A percentile compares a stretch with the other conserved stretches of the same genome.
phyloP scores from a whole-genome alignment of 2,113 vertebrate genomes.

The Oncorhynchus keta region DNA sequence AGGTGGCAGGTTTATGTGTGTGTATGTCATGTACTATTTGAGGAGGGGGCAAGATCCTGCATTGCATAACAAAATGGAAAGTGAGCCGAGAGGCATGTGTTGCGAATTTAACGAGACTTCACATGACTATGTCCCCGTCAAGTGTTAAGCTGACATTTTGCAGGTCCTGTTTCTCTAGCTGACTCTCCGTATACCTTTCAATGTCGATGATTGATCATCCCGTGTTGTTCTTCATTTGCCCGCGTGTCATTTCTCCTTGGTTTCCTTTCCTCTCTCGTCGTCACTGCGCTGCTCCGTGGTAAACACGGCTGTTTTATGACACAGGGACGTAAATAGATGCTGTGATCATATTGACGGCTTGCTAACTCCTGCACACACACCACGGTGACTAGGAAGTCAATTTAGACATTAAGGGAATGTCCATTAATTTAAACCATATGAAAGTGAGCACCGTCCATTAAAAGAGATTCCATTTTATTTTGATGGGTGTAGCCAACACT shows the following conservation, averaged over 20 bases:
- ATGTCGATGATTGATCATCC: too few species aligned
- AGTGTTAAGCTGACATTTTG: background rate
- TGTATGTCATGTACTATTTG: background rate
- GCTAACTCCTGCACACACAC: background rate
- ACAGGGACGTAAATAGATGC: slow-evolving; percentile 1
- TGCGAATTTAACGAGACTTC: background rate
- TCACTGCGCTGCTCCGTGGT: background rate
- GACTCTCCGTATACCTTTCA: background rate
- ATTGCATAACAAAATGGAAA: background rate
- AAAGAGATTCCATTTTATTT: too few species aligned
- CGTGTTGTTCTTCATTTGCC: background rate
- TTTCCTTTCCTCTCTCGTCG: background rate
- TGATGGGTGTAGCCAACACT: too few species aligned
- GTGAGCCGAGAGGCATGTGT: background rate
- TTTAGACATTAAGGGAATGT: background rate
- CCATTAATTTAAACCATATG: background rate
- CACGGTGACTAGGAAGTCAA: background rate
- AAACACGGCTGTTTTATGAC: slow-evolving; percentile 6
- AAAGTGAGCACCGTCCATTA: background rate
- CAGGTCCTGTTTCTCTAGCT: background rate
- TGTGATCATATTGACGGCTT: slow-evolving; percentile 6
- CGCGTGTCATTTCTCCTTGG: background rate
- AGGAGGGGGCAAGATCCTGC: background rate
- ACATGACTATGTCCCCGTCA: background rate
- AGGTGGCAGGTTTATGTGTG: background rate